Conservation (phyloP, 2,888 invertebrate genomes). For the Drosophila fungiperda region DNA sequence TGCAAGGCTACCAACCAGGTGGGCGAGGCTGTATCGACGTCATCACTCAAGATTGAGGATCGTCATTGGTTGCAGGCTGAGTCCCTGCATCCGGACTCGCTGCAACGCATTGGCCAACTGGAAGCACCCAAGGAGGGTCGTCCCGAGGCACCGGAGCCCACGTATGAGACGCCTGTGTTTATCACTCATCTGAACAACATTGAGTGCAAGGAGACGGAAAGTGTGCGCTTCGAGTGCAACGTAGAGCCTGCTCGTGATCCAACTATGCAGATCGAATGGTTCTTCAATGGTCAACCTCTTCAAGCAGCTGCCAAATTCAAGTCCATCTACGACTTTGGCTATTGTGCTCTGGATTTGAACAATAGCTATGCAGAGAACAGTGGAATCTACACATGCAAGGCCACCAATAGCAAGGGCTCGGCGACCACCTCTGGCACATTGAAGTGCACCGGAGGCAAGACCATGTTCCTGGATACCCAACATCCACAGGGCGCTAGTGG, state of each 20-base stretch:
- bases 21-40: slow-evolving; percentile 97
- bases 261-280: slow-evolving; percentile 97
- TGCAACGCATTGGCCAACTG: slow-evolving; percentile 93
- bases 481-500: slow-evolving; percentile 97
- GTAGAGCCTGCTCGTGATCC: slow-evolving; percentile 97
- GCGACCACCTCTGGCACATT: slow-evolving; percentile 96
- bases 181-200: slow-evolving; percentile 96
- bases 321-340: slow-evolving; percentile 98
- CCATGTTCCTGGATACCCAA: slow-evolving; percentile 94
- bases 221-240: slow-evolving; percentile 95
- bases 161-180: slow-evolving; percentile 94
- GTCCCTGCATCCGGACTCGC: slow-evolving; percentile 94
- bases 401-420: slow-evolving; percentile 94
- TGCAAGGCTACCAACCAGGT: slow-evolving; percentile 96
- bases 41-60: slow-evolving; percentile 95
- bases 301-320: slow-evolving; percentile 95
- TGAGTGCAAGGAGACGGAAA: slow-evolving; percentile 94
- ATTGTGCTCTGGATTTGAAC: slow-evolving; percentile 94
- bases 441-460: slow-evolving; percentile 92
- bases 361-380: slow-evolving; percentile 96
- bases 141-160: slow-evolving; percentile 90
- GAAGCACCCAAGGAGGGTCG: slow-evolving; percentile 91
- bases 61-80: slow-evolving; percentile 95
- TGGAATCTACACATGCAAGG: slow-evolving; percentile 95
- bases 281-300: slow-evolving; percentile 95